Conservation (phyloP, 2,888 invertebrate species). For the Apotomis turbidana region DNA sequence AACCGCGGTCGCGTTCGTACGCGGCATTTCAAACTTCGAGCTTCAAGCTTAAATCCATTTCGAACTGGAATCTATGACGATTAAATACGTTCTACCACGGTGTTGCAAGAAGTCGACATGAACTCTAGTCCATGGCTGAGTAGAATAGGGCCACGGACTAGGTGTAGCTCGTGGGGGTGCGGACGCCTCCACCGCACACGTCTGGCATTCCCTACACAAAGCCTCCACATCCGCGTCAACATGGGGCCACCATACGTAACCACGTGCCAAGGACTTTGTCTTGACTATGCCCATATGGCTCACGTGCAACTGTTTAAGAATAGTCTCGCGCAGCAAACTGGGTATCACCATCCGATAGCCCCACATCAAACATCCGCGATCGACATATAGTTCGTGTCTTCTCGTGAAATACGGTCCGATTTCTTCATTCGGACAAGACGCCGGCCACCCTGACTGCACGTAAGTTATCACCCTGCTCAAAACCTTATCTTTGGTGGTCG, state of each 20-base stretch:
- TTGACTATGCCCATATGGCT: constrained; percentile 25
- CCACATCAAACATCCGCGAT: no score
- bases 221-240: not conserved
- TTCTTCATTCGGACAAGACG: not conserved
- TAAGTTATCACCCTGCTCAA: not conserved
- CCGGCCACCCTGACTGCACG: constrained; percentile 1
- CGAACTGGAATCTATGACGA: not conserved
- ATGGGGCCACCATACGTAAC: constrained; percentile 1
- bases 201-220: not conserved
- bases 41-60: constrained; percentile 7
- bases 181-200: constrained; percentile 6
- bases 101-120: not conserved
- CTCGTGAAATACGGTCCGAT: no score
- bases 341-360: not conserved
- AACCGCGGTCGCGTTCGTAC: not conserved
- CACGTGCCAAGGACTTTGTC: not conserved
- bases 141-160: not conserved
- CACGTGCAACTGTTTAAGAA: constrained; percentile 4
- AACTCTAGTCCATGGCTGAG: not conserved
- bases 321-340: not conserved
- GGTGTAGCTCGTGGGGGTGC: not conserved
- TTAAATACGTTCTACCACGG: not conserved
- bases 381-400: no score
- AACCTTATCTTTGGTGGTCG: not conserved
- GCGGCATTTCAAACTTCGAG: constrained; percentile 3